These are phyloP conservation scores for Etheostoma cragini DNA, from an alignment of 2,113 vertebrate species.

Conservation along the genomic window DNA sequence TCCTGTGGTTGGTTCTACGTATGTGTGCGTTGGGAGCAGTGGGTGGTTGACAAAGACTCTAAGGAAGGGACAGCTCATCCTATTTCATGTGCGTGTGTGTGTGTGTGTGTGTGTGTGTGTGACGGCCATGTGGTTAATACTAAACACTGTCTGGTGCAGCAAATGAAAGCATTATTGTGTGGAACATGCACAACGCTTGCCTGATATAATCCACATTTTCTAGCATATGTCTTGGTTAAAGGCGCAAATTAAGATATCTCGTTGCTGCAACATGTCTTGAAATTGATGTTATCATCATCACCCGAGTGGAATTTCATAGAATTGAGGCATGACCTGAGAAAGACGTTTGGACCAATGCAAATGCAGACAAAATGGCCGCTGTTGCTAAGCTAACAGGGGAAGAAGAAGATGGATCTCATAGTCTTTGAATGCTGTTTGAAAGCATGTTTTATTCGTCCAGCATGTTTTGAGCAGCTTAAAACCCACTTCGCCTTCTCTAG, in stretches of 20 bases:
- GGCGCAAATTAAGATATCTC: constrained; percentile 38
- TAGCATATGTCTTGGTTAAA: constrained; percentile 13
- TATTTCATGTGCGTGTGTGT: constrained; percentile 33
- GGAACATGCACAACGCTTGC: constrained; percentile 27
- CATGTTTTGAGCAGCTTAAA: not conserved
- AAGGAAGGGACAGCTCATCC: constrained; percentile 70
- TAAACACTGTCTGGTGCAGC: constrained; percentile 58
- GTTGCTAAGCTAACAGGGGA: constrained; percentile 75
- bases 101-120: constrained; percentile 53
- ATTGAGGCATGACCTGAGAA: constrained; percentile 34
- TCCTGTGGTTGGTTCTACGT: constrained; percentile 67
- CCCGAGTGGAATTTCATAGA: constrained; percentile 29
- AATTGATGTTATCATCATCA: constrained; percentile 7
- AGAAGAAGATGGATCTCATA: constrained; percentile 72
- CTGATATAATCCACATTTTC: constrained; percentile 9
- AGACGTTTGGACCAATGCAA: constrained; percentile 52
- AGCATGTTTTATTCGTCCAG: not conserved
- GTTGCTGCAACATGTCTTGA: not conserved
- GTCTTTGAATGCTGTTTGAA: constrained; percentile 44
- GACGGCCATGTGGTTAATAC: constrained; percentile 68
- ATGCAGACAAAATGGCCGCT: constrained; percentile 85
- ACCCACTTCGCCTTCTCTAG: not conserved
- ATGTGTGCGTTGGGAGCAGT: constrained; percentile 60
- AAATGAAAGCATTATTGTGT: constrained; percentile 59
- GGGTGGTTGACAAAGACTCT: constrained; percentile 72